Percentiles rank a stretch among this genome's conserved stretches.
These are phyloP conservation scores for Portunus trituberculatus DNA, from an alignment of 1,140 invertebrate genomes.

Conservation along the genomic window DNA sequence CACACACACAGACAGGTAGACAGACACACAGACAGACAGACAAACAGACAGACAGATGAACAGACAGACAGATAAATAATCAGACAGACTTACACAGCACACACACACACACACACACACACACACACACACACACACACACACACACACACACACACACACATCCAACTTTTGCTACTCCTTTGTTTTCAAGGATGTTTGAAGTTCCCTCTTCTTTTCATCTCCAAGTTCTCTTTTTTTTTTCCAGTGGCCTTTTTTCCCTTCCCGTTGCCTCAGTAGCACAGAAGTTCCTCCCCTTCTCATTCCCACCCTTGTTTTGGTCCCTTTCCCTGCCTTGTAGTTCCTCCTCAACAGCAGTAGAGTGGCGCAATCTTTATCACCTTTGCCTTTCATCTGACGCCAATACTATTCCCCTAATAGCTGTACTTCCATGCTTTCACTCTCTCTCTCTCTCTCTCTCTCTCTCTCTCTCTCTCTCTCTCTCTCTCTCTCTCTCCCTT, in stretches of 20 bases:
- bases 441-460: background rate
- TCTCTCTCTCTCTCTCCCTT: background rate
- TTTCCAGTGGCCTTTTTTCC: background rate
- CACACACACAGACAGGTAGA: no score
- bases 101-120: background rate
- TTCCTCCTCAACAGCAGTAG: no score
- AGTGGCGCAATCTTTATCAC: no score
- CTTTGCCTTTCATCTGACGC: background rate
- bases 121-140: constrained; percentile 24
- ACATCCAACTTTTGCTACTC: background rate
- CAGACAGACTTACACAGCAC: background rate
- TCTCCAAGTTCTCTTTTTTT: background rate
- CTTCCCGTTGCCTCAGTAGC: background rate
- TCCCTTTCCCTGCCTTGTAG: background rate
- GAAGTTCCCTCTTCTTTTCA: background rate
- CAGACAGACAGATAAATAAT: background rate
- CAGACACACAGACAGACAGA: no score
- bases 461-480: constrained; percentile 1
- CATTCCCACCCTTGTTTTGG: background rate
- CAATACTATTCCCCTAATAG: background rate
- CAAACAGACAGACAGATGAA: background rate
- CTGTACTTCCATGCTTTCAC: background rate
- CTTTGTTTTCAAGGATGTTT: background rate
- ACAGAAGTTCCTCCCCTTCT: background rate
- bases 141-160: constrained; percentile 13